Conservation (phyloP, 2,888 invertebrate species). For the Aphodius sticticus region DNA sequence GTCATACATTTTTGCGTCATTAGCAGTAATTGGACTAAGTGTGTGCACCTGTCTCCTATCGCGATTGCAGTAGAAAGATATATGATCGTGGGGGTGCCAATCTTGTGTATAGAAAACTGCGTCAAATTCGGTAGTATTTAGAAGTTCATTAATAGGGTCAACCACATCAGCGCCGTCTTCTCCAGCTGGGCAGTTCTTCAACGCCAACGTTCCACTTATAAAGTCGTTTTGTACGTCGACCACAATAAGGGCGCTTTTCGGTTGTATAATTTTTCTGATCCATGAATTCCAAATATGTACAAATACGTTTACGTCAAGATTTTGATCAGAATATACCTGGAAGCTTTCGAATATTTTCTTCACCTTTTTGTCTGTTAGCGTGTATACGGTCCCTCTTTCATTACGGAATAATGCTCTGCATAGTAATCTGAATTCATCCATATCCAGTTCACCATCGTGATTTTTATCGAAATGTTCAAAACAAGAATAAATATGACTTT, state of each 20-base stretch:
- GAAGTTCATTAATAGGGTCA: not conserved
- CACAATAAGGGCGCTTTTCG: not conserved
- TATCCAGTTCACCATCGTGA: constrained; percentile 76
- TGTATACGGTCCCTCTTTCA: constrained; percentile 82
- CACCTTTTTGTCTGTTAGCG: constrained; percentile 72
- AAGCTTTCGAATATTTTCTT: constrained; percentile 71
- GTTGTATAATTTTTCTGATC: not conserved
- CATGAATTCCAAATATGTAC: not conserved
- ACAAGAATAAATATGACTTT: not conserved
- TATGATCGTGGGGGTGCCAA: not conserved
- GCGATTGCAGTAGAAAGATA: not conserved
- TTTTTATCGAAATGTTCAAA: constrained; percentile 21
- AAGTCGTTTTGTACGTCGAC: not conserved
- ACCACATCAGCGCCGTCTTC: not conserved
- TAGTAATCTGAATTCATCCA: constrained; percentile 79
- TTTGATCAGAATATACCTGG: not conserved
- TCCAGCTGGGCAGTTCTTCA: not conserved
- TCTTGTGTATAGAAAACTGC: not conserved
- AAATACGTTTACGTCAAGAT: not conserved
- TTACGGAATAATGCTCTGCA: constrained; percentile 86
- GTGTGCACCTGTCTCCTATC: not conserved
- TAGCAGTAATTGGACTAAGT: not conserved
- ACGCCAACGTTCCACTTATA: not conserved
- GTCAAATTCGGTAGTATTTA: not conserved
- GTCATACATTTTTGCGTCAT: not conserved